Percentiles rank a stretch among this genome's conserved stretches.
phyloP scores from a whole-genome alignment of 2,113 vertebrate genomes.

The Rhinoderma darwinii region DNA sequence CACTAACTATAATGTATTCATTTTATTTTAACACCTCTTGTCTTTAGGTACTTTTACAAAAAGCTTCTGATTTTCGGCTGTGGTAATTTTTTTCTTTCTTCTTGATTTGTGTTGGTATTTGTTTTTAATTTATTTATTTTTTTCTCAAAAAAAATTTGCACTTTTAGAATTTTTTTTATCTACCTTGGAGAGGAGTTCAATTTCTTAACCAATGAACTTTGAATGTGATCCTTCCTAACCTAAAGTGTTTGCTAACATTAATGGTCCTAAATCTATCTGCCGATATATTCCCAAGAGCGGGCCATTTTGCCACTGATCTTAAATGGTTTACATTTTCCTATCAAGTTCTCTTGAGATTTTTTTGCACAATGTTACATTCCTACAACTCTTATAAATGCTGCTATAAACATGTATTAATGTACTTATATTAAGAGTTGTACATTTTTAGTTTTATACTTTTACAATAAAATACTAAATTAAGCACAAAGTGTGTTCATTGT shows the following conservation, averaged over 20 bases:
- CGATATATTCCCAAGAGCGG: background rate
- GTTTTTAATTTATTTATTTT: background rate
- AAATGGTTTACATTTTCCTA: background rate
- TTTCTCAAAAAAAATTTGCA: background rate
- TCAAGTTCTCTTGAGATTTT: background rate
- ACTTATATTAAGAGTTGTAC: background rate
- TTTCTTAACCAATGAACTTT: background rate
- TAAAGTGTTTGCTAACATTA: background rate
- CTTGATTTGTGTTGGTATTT: background rate
- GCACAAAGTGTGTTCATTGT: conserved; percentile 4
- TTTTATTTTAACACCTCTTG: background rate
- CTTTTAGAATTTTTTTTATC: background rate
- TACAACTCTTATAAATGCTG: background rate
- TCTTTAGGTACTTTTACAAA: background rate
- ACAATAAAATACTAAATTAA: conserved; percentile 5
- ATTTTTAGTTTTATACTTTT: conserved; percentile 14
- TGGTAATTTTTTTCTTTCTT: background rate
- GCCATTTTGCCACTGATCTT: background rate
- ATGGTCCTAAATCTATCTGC: background rate
- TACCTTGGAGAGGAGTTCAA: background rate
- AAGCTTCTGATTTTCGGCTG: background rate
- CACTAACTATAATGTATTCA: background rate
- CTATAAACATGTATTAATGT: background rate
- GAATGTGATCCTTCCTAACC: conserved; percentile 39
- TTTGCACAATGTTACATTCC: background rate